phyloP scores from a whole-genome alignment of 2,797 vertebrate species.

The Brachyalestes nurse region DNA sequence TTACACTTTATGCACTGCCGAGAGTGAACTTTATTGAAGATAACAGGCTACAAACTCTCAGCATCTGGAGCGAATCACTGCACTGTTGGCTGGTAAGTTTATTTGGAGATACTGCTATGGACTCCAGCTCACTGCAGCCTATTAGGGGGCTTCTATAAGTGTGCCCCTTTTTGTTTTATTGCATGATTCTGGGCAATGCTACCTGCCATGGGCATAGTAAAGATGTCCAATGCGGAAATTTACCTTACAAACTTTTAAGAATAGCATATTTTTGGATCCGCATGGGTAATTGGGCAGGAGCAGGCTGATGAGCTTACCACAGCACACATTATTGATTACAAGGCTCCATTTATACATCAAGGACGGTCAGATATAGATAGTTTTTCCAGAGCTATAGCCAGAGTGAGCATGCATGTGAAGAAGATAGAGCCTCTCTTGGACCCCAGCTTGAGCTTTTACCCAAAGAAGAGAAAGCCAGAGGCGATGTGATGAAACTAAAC shows the following conservation, averaged over 20 bases:
- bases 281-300: constrained; percentile 5
- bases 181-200: constrained; percentile 27
- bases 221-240: constrained; percentile 50
- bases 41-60: constrained; percentile 57
- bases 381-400: constrained; percentile 28
- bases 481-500: constrained; percentile 11
- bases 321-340: constrained; percentile 4
- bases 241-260: constrained; percentile 47
- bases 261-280: constrained; percentile 45
- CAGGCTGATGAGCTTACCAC: constrained; percentile 15
- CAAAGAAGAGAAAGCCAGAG: constrained; percentile 27
- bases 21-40: constrained; percentile 57
- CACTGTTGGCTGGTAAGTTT: constrained; percentile 67
- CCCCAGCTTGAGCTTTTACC: constrained; percentile 14
- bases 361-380: not conserved
- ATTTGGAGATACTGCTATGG: constrained; percentile 63
- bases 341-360: constrained; percentile 23
- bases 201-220: constrained; percentile 47
- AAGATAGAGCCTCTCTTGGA: constrained; percentile 14
- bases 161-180: constrained; percentile 50
- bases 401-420: constrained; percentile 17
- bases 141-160: constrained; percentile 41
- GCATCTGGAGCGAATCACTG: constrained; percentile 73
- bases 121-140: constrained; percentile 35
- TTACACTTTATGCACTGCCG: constrained; percentile 48